phyloP scores from a whole-genome alignment of 2,797 vertebrate genomes.

The Phataginus tetradactyla region DNA sequence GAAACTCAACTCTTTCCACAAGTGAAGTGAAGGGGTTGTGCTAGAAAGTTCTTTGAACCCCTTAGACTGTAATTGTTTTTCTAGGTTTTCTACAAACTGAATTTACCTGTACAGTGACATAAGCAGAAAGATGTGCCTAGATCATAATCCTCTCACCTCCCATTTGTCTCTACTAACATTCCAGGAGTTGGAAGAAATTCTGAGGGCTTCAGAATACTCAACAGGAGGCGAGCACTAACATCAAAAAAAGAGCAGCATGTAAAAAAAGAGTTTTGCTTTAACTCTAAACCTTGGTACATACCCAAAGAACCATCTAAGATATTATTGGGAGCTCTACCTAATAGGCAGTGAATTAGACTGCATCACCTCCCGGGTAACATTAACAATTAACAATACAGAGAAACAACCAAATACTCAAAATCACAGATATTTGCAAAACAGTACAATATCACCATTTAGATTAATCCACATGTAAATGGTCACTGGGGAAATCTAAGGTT shows the following conservation, averaged over 20 bases:
- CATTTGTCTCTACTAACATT: background rate
- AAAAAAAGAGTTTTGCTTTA: background rate
- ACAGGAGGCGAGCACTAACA: background rate
- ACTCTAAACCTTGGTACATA: background rate
- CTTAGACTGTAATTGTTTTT: background rate
- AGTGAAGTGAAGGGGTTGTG: background rate
- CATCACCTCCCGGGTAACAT: background rate
- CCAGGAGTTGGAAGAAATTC: background rate
- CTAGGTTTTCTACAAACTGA: background rate
- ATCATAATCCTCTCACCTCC: background rate
- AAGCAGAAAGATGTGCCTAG: background rate
- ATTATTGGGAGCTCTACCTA: background rate
- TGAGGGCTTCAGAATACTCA: background rate
- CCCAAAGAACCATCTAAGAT: background rate
- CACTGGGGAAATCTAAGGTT: background rate
- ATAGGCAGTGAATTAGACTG: background rate
- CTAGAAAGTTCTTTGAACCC: background rate
- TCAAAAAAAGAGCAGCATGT: background rate
- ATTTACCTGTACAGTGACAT: background rate
- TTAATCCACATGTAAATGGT: background rate
- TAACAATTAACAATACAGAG: background rate
- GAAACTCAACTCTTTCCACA: background rate
- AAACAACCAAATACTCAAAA: slow-evolving; percentile 2
- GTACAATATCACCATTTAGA: background rate
- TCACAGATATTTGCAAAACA: background rate